Evolutionary conservation across 1,140 invertebrate species (phyloP).

Genomic region (Aplysia californica): DNA sequence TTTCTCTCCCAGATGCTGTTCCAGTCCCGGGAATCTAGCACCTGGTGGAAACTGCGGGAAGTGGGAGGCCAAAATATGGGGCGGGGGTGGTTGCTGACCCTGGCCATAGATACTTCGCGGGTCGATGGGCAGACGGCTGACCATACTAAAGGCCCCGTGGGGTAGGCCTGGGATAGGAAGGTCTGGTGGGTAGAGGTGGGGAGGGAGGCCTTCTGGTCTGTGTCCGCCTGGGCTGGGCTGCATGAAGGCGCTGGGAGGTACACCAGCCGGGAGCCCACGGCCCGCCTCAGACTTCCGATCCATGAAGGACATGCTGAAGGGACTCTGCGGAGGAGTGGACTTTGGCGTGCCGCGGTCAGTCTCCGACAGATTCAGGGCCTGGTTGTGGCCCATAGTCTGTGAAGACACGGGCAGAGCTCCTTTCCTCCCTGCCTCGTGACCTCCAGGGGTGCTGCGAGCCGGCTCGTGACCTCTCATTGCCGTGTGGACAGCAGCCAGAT

Average conservation of each 20-base stretch:
- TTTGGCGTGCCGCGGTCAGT: constrained; percentile 22
- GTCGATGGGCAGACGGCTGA: constrained; percentile 66
- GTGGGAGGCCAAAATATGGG: constrained; percentile 15
- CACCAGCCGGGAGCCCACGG: neutral
- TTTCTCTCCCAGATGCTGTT: constrained; percentile 38
- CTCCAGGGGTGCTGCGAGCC: constrained; percentile 5
- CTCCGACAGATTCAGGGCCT: constrained; percentile 35
- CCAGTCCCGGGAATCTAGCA: constrained; percentile 34
- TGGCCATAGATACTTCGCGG: constrained; percentile 21
- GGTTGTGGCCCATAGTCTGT: constrained; percentile 2
- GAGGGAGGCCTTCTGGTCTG: constrained; percentile 15
- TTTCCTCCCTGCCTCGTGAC: constrained; percentile 11
- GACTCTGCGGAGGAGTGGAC: constrained; percentile 19
- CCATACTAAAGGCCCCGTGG: constrained; percentile 15
- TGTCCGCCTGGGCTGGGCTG: constrained; percentile 27
- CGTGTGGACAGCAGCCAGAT: too few relatives aligned
- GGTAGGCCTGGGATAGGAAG: constrained; percentile 77
- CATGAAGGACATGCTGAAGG: constrained; percentile 11
- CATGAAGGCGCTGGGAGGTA: constrained; percentile 24
- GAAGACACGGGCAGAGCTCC: constrained; percentile 12
- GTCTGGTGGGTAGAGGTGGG: constrained; percentile 42
- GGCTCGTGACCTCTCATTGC: too few relatives aligned
- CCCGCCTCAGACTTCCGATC: neutral
- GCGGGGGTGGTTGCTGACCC: constrained; percentile 29
- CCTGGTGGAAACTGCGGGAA: constrained; percentile 36